phyloP scores from a whole-genome alignment of 1,140 invertebrate species.

The Daktulosphaira vitifoliae region DNA sequence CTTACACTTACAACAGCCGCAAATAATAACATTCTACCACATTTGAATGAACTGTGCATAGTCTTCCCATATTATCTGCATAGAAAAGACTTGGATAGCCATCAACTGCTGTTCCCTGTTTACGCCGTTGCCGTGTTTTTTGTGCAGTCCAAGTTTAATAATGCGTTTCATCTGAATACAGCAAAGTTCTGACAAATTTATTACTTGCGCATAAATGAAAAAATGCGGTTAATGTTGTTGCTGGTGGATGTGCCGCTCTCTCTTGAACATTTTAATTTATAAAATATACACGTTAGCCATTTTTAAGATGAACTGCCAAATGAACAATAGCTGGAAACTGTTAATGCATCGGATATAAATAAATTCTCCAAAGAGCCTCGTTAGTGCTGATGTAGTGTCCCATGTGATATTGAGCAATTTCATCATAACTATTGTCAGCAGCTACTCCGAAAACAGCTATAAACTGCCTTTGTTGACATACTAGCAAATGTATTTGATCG shows the following conservation, averaged over 20 bases:
- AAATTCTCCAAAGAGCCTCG: slow-evolving; percentile 46
- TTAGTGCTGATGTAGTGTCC: slow-evolving; percentile 45
- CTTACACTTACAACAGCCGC: too few species aligned
- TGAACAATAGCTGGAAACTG: slow-evolving; percentile 36
- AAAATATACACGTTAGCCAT: slow-evolving; percentile 10
- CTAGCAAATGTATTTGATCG: slow-evolving; percentile 43
- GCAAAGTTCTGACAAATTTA: too few species aligned
- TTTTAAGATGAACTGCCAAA: slow-evolving; percentile 12
- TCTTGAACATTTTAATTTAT: too few species aligned
- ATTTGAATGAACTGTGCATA: slow-evolving; percentile 43
- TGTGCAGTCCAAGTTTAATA: too few species aligned
- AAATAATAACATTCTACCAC: slow-evolving; percentile 41
- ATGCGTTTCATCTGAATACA: too few species aligned
- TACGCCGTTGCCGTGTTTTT: slow-evolving; percentile 36
- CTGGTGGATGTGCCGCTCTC: slow-evolving; percentile 39
- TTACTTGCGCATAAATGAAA: too few species aligned
- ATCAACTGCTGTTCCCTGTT: slow-evolving; percentile 36
- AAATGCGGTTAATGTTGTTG: slow-evolving; percentile 44
- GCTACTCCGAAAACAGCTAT: too few species aligned
- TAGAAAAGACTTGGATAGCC: too few species aligned
- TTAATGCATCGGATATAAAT: slow-evolving; percentile 42
- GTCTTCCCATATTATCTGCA: slow-evolving; percentile 36
- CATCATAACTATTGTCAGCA: too few species aligned
- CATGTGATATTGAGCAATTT: slow-evolving; percentile 41
- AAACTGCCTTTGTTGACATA: slow-evolving; percentile 45